Evolutionary conservation across 2,888 invertebrate species (phyloP).

Genomic region (Watsonalla cultraria): DNA sequence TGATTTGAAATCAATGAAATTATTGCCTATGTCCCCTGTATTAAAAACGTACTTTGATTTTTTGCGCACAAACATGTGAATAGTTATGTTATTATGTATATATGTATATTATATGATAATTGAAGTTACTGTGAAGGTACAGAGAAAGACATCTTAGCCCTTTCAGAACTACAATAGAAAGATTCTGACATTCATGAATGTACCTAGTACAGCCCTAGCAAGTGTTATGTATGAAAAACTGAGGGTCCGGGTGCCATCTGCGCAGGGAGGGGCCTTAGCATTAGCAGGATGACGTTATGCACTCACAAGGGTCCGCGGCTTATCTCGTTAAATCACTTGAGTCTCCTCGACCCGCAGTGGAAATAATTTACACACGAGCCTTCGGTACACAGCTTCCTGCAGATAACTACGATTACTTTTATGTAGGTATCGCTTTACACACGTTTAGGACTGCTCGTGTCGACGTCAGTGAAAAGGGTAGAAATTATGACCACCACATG

Average conservation of each 20-base stretch:
- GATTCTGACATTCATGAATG: neutral
- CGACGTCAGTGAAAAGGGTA: conserved; percentile 20
- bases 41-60: too few species aligned
- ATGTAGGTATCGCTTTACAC: conserved; percentile 30
- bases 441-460: conserved; percentile 24
- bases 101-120: too few species aligned
- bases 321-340: conserved; percentile 68
- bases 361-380: conserved; percentile 54
- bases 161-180: neutral
- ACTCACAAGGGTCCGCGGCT: conserved; percentile 68
- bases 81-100: too few species aligned
- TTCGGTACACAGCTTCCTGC: conserved; percentile 49
- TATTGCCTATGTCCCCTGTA: too few species aligned
- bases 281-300: conserved; percentile 77
- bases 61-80: too few species aligned
- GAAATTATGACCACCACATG: conserved; percentile 23
- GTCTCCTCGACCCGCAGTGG: conserved; percentile 36
- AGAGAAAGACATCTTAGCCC: too few species aligned
- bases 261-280: conserved; percentile 67
- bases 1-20: too few species aligned
- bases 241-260: conserved; percentile 71
- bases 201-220: conserved; percentile 32
- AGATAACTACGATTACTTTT: conserved; percentile 42
- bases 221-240: conserved; percentile 61
- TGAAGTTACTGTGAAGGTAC: too few species aligned